Evolutionary conservation across 2,888 invertebrate genomes (phyloP).

Genomic region (Temnothorax ravouxi): DNA sequence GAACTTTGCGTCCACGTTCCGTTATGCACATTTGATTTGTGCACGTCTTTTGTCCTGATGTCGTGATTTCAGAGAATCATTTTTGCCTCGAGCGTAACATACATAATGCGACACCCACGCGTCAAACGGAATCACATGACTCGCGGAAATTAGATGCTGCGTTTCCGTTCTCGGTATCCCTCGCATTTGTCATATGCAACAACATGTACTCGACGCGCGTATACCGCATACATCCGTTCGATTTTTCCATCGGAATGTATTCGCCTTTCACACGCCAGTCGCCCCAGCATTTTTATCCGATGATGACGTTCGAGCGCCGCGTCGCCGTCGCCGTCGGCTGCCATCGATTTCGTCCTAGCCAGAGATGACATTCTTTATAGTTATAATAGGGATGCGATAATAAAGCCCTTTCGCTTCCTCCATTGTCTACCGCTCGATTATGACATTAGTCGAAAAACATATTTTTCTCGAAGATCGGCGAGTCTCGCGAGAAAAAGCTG

Average conservation of each 20-base stretch:
- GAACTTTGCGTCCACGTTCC: not conserved
- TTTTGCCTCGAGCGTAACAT: not conserved
- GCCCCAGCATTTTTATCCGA: conserved; percentile 40
- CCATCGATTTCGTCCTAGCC: conserved; percentile 33
- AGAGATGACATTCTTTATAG: conserved; percentile 19
- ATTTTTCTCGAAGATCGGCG: conserved; percentile 4
- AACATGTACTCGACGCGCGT: conserved; percentile 6
- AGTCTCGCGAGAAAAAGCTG: conserved; percentile 13
- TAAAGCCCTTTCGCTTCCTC: not conserved
- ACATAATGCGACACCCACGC: conserved; percentile 28
- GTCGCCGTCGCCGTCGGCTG: conserved; percentile 4
- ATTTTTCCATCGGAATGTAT: conserved; percentile 47
- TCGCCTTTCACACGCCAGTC: conserved; percentile 43
- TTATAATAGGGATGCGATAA: conserved; percentile 1
- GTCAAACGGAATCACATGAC: conserved; percentile 35
- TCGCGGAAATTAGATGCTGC: conserved; percentile 52
- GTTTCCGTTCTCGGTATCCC: conserved; percentile 36
- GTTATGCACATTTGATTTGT: not conserved
- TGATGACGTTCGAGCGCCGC: conserved; percentile 34
- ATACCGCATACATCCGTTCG: conserved; percentile 40
- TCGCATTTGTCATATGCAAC: conserved; percentile 48
- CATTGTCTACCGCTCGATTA: not conserved
- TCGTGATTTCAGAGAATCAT: conserved; percentile 15
- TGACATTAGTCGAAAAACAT: not conserved
- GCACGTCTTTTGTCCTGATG: not conserved